These are phyloP conservation scores for Gambusia affinis DNA, from an alignment of 2,113 vertebrate genomes.

Conservation along the genomic window DNA sequence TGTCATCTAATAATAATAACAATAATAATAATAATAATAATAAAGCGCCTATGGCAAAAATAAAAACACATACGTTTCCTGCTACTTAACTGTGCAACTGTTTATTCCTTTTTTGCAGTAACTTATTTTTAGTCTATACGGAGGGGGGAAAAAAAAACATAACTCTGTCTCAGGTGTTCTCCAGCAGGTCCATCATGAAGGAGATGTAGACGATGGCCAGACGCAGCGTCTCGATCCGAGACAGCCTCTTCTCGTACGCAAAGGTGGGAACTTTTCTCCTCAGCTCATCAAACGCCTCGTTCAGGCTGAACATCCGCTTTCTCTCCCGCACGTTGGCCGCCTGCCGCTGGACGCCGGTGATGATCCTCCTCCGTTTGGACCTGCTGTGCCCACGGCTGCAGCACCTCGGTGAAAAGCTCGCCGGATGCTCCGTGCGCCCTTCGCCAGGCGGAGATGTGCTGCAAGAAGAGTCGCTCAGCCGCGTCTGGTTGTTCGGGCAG, in stretches of 20 bases:
- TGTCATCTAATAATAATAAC: too few relatives aligned
- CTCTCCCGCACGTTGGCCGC: conserved; percentile 95
- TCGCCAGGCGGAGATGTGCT: conserved; percentile 46
- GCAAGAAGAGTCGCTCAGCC: conserved; percentile 67
- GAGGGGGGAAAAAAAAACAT: neutral
- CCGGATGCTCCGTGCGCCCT: conserved; percentile 43
- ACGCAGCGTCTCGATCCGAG: conserved; percentile 93
- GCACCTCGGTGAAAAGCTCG: conserved; percentile 39
- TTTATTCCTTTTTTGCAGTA: neutral
- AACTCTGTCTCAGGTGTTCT: conserved; percentile 58
- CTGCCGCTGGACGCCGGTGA: conserved; percentile 91
- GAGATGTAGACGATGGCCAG: conserved; percentile 97
- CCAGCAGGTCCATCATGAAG: conserved; percentile 95
- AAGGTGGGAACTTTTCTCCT: conserved; percentile 95
- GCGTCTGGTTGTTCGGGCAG: conserved; percentile 61
- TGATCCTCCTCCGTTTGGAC: conserved; percentile 88
- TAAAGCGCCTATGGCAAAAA: too few relatives aligned
- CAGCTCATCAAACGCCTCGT: conserved; percentile 95
- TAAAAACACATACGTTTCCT: too few relatives aligned
- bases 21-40: too few relatives aligned
- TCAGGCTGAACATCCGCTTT: conserved; percentile 95
- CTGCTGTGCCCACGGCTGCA: conserved; percentile 58
- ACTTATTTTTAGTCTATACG: conserved; percentile 16
- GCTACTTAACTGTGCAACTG: neutral
- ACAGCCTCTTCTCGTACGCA: conserved; percentile 95